phyloP scores from a whole-genome alignment of 2,888 invertebrate genomes.

The Koerneria pararmatus region DNA sequence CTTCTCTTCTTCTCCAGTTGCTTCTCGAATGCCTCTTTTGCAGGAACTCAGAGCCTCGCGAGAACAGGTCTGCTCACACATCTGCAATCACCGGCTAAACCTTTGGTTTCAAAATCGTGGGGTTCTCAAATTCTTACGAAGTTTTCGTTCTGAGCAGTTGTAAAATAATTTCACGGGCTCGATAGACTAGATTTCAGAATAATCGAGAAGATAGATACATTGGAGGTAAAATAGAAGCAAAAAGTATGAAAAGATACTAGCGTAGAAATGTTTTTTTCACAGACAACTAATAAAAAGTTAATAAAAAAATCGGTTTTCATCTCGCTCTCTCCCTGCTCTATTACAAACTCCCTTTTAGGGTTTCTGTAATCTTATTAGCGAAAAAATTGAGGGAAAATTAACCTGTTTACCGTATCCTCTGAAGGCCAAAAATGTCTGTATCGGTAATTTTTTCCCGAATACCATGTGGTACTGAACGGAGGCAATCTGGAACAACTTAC shows the following conservation, averaged over 20 bases:
- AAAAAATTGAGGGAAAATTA: no score
- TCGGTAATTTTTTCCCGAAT: constrained; percentile 42
- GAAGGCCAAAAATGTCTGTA: constrained; percentile 42
- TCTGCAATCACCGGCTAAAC: constrained; percentile 26
- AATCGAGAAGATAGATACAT: not conserved
- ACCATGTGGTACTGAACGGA: constrained; percentile 48
- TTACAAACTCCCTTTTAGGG: no score
- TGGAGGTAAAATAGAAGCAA: constrained; percentile 24
- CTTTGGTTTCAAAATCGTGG: no score
- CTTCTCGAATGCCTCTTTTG: constrained; percentile 28
- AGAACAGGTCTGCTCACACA: constrained; percentile 42
- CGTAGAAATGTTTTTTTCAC: no score
- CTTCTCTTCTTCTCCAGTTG: constrained; percentile 19
- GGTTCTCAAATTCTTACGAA: no score
- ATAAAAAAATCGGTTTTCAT: no score
- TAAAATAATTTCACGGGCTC: not conserved
- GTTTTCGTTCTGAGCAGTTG: no score
- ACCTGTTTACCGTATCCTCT: constrained; percentile 43
- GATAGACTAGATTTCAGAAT: not conserved
- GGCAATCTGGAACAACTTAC: constrained; percentile 31
- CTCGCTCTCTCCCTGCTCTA: no score
- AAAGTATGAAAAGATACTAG: not conserved
- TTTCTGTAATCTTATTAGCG: no score
- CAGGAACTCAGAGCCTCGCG: constrained; percentile 30
- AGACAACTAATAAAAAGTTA: no score